Percentiles rank a stretch among this genome's conserved stretches.
These are phyloP conservation scores for Melanocharis versteri DNA, from an alignment of 2,113 vertebrate species.

Conservation along the genomic window DNA sequence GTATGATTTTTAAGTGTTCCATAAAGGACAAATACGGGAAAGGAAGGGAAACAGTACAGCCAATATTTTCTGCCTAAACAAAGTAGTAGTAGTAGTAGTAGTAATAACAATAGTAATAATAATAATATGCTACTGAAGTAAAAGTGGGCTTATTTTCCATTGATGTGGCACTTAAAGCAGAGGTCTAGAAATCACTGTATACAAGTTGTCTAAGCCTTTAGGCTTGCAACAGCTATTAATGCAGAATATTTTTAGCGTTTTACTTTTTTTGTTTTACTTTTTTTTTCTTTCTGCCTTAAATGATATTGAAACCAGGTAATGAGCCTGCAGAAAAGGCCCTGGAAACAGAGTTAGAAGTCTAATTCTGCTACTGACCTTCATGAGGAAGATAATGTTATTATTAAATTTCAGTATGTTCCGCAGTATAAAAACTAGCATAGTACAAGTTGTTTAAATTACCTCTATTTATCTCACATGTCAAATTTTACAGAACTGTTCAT, in stretches of 20 bases:
- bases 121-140: not conserved
- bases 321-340: not conserved
- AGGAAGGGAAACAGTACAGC: not conserved
- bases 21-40: not conserved
- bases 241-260: not conserved
- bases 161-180: not conserved
- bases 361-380: conserved; percentile 8
- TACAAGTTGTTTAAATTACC: not conserved
- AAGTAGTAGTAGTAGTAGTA: not conserved
- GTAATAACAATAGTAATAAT: not conserved
- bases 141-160: not conserved
- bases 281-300: not conserved
- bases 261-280: not conserved
- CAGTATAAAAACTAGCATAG: not conserved
- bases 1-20: not conserved
- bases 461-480: not conserved
- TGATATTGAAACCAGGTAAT: not conserved
- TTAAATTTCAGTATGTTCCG: conserved; percentile 5
- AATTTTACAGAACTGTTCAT: not conserved
- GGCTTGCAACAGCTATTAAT: not conserved
- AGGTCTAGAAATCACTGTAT: not conserved
- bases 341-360: not conserved
- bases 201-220: not conserved
- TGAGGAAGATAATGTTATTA: not conserved
- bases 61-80: not conserved